Percentiles rank a stretch among this genome's conserved stretches.
These are phyloP conservation scores for Teleogryllus oceanicus DNA, from an alignment of 2,888 invertebrate genomes.

Conservation along the genomic window DNA sequence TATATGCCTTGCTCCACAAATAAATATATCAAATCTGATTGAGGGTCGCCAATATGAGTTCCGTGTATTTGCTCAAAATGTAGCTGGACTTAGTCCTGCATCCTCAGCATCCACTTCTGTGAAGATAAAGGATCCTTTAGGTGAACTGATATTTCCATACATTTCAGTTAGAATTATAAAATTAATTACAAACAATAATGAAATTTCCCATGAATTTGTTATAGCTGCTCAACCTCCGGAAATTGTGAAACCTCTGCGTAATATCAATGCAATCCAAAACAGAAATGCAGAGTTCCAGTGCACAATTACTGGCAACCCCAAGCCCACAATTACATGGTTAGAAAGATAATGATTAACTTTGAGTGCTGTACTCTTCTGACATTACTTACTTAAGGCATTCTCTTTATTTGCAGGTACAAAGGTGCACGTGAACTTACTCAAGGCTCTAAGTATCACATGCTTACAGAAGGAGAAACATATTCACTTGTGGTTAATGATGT, in stretches of 20 bases:
- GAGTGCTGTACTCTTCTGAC: not conserved
- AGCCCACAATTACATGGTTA: conserved; percentile 84
- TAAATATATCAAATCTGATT: conserved; percentile 91
- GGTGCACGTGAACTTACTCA: conserved; percentile 93
- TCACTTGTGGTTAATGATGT: conserved; percentile 88
- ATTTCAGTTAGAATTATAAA: no score
- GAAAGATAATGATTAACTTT: conserved; percentile 26
- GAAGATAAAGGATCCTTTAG: conserved; percentile 89
- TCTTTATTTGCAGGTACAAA: conserved; percentile 64
- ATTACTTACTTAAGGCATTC: conserved; percentile 18
- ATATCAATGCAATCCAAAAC: conserved; percentile 87
- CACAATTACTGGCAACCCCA: conserved; percentile 83
- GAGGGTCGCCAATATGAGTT: conserved; percentile 98
- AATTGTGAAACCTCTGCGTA: conserved; percentile 78
- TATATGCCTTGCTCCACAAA: conserved; percentile 78
- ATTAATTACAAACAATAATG: not conserved
- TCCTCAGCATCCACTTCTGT: conserved; percentile 83
- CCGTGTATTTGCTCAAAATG: conserved; percentile 93
- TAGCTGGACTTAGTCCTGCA: conserved; percentile 85
- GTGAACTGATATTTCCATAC: conserved; percentile 43
- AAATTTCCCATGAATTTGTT: conserved; percentile 30
- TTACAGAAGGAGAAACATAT: conserved; percentile 82
- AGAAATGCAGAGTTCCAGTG: conserved; percentile 93
- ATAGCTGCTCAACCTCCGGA: conserved; percentile 83
- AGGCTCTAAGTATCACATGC: conserved; percentile 88